Base-by-base conservation (phyloP, 2,113 vertebrate species). In the Pterocles gutturalis region DNA sequence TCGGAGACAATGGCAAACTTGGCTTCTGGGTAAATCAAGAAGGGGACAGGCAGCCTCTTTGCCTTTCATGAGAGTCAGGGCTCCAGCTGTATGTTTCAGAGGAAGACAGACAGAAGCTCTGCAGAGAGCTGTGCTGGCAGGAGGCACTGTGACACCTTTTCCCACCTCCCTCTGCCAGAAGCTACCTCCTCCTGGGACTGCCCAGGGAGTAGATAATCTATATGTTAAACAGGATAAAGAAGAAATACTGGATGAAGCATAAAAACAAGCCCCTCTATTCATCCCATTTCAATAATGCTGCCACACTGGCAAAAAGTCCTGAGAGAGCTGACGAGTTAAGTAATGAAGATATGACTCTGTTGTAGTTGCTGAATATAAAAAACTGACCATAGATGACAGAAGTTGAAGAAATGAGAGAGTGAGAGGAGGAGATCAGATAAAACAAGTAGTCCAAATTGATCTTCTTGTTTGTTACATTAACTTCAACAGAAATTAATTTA, bases 311-410 rank as follows among this genome's bases (percentile, higher is more conserved):
- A n/a, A n/a, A 19, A 70, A 83, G 46, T 53, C 29, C 61, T 66
- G 61, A 48, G 25, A 90, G 26, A 75, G n/a, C 12, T 79, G 31
- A 55, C 54, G 72, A 46, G 24, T 54, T 62, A 82, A 84, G 85
- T 33, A 67, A 46, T 20, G 60, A 69, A 0, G 1, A 21, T 17
- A n/a, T 2, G 11, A n/a, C 25, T 54, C 21, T 25, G 2, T 15
- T 64, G 57, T 13, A 83, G 48, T 17, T 90, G 21, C 53, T 64
- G 65, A 83, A 26, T 45, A 81, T 16, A 57, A 89, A 60, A 38
- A 76, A 60, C 7, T 5, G 10, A 64, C 53, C 60, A 33, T 0
- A 86, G 28, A 49, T 14, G 33, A 85, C 21, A 67, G 48, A 88
- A 79, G 21, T 0, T 90, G 86, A 82, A 84, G 46, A 73, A 79